Base-by-base conservation (phyloP, 53 echinoderm and acorn worm species). In the Paracentrotus lividus region DNA sequence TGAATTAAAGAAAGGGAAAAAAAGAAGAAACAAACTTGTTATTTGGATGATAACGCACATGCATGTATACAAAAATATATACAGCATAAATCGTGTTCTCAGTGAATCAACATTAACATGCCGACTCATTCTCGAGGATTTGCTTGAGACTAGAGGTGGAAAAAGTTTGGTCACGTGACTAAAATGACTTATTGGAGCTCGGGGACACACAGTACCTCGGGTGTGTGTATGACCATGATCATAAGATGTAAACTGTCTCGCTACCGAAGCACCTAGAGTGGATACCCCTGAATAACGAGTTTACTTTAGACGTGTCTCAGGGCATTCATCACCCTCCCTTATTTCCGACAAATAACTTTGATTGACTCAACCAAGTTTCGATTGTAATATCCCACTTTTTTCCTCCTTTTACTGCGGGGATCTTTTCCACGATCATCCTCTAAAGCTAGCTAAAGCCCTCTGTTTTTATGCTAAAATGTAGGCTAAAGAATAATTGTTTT, bases 301-400 rank as follows among this genome's bases (percentile, higher is more conserved):
- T 43, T 56, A 81, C 81, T 47, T 81, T n/a, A 81, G 26, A 13
- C 26, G 44, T 56, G 86, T 86, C 86, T 26, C 57, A 65, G 65
- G 89, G 89, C 56, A 43, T 64, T 65, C 8, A 23, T 12, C 40
- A 24, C 59, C 89, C 64, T 89, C 89, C 89, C 89, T 64, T 57
- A 89, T 42, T 89, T 89, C 89, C 89, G 89, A 89, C 86, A 54
- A 64, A 59, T 89, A 61, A 65, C 65, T 89, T 26, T 89, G 89
- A 89, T 89, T 89, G 89, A 89, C 60, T 89, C 89, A 89, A 89
- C 89, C 89, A 27, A 89, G 89, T 89, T 89, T 89, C 89, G 89
- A 89, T 89, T 61, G 89, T 42, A 57, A 64, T 89, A 64, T 89
- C 89, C 89, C 43, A 24, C 89, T 57, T 36, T 59, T 58, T 88